Base-by-base conservation (phyloP, 1,140 invertebrate species). In the Plutomurus gul region DNA sequence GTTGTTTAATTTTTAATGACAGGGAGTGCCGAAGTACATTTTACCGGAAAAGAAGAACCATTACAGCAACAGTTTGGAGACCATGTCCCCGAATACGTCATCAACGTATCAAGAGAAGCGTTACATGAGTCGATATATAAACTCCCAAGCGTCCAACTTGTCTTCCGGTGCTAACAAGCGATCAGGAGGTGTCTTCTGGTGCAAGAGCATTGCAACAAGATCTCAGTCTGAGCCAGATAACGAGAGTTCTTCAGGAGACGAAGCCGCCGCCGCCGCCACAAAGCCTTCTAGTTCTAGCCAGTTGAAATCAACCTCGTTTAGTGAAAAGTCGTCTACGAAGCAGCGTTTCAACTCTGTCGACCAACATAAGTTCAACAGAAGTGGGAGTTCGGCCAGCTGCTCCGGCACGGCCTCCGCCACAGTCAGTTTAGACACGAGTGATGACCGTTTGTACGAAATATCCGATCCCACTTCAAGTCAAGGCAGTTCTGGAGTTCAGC, bases 11-110 rank as follows among this genome's bases (percentile, higher is more conserved):
- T 43, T 10, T 3, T 7, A 13, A 3, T 13, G n/a, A 36, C 71
- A 86, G 85, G 90, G 92, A 5, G 84, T 94, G 71, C 93, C 93
- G 20, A 94, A 93, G 84, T 94, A 94, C 82, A 90, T 93, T 49
- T 86, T 93, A 33, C 92, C 93, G 0, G 87, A 90, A 65, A 88
- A 89, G 80, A 88, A 89, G 72, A 80, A 77, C 51, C 75, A 81
- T n/a, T 71, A 79, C 37, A 36, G 13, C 16, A 82, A 78, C 47
- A 81, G 40, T 25, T 80, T 80, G 40, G 82, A 80, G 39, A 79
- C 39, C 7, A 13, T 47, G 18, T 16, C 80, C 10, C 47, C 78
- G 11, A 65, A 36, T 1, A 27, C 76, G 33, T 10, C 70, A 27
- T 65, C 37, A 0, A 74, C 37, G 13, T 81, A 81, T 33, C 80